phyloP scores from a whole-genome alignment of 2,797 vertebrate genomes.

The Sphaeramia orbicularis region DNA sequence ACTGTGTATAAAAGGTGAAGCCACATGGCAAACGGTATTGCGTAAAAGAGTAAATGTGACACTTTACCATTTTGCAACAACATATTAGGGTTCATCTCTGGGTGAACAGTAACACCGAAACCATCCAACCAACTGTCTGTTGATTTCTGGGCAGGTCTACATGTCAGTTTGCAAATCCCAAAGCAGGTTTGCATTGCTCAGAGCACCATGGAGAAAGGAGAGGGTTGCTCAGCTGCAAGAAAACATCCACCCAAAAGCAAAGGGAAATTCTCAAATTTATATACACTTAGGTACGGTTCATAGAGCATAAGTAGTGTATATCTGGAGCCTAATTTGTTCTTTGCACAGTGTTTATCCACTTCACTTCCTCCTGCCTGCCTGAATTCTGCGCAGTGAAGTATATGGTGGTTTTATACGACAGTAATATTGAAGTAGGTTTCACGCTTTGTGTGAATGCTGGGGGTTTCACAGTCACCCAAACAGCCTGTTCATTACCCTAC shows the following conservation, averaged over 20 bases:
- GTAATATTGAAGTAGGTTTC: slow-evolving; percentile 30
- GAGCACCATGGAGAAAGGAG: slow-evolving; percentile 5
- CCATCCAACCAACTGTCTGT: not conserved
- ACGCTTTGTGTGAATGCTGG: slow-evolving; percentile 18
- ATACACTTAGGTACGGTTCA: slow-evolving; percentile 10
- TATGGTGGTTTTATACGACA: slow-evolving; percentile 15
- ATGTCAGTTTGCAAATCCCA: not conserved
- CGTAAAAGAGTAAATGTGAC: slow-evolving; percentile 12
- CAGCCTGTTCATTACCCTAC: slow-evolving; percentile 21
- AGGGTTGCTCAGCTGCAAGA: not conserved
- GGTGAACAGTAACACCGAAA: not conserved
- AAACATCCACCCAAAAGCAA: slow-evolving; percentile 18
- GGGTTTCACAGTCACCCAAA: slow-evolving; percentile 43
- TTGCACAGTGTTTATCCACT: slow-evolving; percentile 27
- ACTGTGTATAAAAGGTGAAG: slow-evolving; percentile 11
- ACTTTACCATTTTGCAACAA: slow-evolving; percentile 5
- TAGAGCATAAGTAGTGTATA: slow-evolving; percentile 8
- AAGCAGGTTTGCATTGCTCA: slow-evolving; percentile 6
- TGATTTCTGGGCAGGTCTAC: not conserved
- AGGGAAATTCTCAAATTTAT: not conserved
- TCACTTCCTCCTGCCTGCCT: slow-evolving; percentile 51
- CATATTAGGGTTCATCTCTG: not conserved
- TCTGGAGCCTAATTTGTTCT: slow-evolving; percentile 18
- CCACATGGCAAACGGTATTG: not conserved
- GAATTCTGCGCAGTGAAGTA: slow-evolving; percentile 13